Conservation (phyloP, 2,888 invertebrate species). For the Plagiodera versicolora region DNA sequence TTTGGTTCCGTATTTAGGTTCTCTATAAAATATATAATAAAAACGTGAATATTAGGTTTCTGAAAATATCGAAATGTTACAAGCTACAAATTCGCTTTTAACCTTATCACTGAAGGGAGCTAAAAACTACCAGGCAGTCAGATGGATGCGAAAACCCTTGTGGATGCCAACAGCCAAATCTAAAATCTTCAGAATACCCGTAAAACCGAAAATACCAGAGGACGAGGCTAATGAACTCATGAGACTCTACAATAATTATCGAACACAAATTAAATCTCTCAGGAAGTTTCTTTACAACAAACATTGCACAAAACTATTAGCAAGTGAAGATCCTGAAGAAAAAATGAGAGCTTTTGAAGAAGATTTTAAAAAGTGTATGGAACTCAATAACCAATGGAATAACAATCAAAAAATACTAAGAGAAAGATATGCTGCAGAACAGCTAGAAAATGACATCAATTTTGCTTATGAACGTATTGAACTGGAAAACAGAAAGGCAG, state of each 20-base stretch:
- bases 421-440: conserved; percentile 59
- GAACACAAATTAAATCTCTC: conserved; percentile 58
- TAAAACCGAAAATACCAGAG: conserved; percentile 59
- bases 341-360: conserved; percentile 60
- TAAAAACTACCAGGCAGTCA: conserved; percentile 45
- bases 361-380: conserved; percentile 63
- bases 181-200: conserved; percentile 73
- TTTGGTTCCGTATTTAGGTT: too few relatives aligned
- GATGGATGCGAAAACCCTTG: conserved; percentile 72
- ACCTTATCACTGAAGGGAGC: not conserved
- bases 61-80: not conserved
- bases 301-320: conserved; percentile 36
- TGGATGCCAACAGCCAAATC: conserved; percentile 81
- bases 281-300: conserved; percentile 35
- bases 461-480: conserved; percentile 54
- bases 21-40: too few relatives aligned
- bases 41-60: too few relatives aligned
- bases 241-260: conserved; percentile 72
- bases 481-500: conserved; percentile 49
- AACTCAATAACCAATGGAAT: conserved; percentile 75
- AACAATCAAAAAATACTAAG: conserved; percentile 62
- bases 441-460: conserved; percentile 57
- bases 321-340: conserved; percentile 46
- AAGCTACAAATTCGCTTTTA: not conserved
- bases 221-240: conserved; percentile 69